Conservation (phyloP, 2,113 vertebrate genomes). For the Lates calcarifer region DNA sequence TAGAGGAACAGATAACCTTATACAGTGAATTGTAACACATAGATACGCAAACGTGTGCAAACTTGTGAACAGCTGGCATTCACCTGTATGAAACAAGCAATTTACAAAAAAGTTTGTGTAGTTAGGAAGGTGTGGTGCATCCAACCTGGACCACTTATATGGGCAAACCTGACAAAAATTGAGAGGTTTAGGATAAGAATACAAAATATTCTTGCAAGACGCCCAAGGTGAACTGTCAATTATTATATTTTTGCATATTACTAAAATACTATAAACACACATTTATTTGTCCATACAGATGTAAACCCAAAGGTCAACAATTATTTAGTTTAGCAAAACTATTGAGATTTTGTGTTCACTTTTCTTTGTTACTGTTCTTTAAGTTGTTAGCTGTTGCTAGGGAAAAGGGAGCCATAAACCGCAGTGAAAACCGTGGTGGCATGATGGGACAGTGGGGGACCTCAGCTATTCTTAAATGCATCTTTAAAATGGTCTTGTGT, state of each 20-base stretch:
- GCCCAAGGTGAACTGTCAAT: not conserved
- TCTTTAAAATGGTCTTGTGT: constrained; percentile 54
- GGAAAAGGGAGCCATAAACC: constrained; percentile 42
- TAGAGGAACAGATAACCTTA: no score
- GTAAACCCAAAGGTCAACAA: not conserved
- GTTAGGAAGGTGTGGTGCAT: not conserved
- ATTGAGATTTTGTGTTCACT: constrained; percentile 1
- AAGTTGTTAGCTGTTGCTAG: constrained; percentile 9
- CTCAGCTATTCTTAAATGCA: constrained; percentile 31
- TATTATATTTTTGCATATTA: not conserved
- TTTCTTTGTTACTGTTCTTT: constrained; percentile 17
- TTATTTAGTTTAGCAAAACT: not conserved
- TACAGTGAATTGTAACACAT: no score
- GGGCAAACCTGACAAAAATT: not conserved
- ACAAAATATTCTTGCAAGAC: not conserved
- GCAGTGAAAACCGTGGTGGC: constrained; percentile 6
- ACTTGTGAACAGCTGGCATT: not conserved
- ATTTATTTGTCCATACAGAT: not conserved
- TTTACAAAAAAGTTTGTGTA: not conserved
- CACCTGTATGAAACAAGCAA: not conserved
- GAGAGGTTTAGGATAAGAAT: not conserved
- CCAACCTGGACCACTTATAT: no score
- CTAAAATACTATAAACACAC: not conserved
- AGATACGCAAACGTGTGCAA: no score
- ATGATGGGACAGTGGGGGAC: constrained; percentile 55